Percentiles rank a stretch among this genome's conserved stretches.
Conservation (phyloP, 2,888 invertebrate species). For the Lissonota sp. region DNA sequence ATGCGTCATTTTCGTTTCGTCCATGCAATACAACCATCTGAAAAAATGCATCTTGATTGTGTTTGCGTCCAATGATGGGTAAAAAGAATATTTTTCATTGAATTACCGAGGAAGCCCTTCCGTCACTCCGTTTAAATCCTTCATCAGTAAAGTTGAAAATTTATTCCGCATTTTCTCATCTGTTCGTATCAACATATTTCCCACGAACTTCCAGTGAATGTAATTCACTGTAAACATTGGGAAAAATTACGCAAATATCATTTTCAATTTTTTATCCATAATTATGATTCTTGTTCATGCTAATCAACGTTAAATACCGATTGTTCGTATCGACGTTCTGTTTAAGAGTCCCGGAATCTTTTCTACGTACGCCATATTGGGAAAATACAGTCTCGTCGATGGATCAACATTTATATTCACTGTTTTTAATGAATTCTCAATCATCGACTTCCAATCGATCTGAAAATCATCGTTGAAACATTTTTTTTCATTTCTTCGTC, state of each 20-base stretch:
- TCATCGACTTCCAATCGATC: constrained; percentile 27
- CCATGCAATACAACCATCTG: constrained; percentile 58
- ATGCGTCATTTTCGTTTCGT: constrained; percentile 55
- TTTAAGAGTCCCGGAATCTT: constrained; percentile 36
- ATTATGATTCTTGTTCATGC: neutral
- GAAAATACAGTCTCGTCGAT: neutral
- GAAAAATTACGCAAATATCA: constrained; percentile 4
- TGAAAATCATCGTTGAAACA: neutral
- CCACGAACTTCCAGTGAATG: constrained; percentile 64
- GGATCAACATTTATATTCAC: constrained; percentile 26
- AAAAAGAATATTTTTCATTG: neutral
- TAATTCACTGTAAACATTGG: constrained; percentile 54
- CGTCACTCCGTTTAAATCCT: constrained; percentile 32
- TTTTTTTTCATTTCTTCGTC: no score
- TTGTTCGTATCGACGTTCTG: constrained; percentile 46
- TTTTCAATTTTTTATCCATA: neutral
- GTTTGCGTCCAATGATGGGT: neutral
- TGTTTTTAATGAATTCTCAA: constrained; percentile 27
- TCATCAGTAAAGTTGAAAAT: constrained; percentile 17
- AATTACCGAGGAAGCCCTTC: constrained; percentile 55
- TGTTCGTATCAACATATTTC: constrained; percentile 54
- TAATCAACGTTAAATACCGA: constrained; percentile 31
- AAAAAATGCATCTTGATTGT: neutral
- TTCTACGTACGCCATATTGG: constrained; percentile 5
- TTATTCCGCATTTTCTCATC: constrained; percentile 46